phyloP scores from a whole-genome alignment of 2,888 invertebrate genomes.

The Dicranocentrus wangi region DNA sequence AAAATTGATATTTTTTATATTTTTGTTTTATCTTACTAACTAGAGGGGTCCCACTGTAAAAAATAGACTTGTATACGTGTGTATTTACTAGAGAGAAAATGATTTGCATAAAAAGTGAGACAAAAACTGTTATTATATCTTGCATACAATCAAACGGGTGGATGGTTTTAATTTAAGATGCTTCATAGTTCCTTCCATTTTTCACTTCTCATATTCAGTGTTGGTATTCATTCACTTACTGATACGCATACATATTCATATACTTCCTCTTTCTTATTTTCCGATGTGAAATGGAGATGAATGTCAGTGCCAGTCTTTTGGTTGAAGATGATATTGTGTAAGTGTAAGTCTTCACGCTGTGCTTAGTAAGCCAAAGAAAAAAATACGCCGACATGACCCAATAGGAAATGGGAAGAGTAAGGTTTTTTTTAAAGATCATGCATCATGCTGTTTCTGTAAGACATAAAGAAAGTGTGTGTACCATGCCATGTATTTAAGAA shows the following conservation, averaged over 20 bases:
- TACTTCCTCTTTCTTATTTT: conserved; percentile 13
- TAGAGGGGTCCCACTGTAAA: conserved; percentile 1
- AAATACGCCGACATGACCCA: neutral
- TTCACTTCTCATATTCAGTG: neutral
- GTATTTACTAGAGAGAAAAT: neutral
- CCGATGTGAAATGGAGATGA: conserved; percentile 5
- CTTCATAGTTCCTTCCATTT: conserved; percentile 4
- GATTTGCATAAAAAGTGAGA: conserved; percentile 51
- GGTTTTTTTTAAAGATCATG: neutral
- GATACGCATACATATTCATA: neutral
- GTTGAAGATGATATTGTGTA: conserved; percentile 51
- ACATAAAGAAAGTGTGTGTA: neutral
- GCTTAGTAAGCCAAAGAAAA: conserved; percentile 21
- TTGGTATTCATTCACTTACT: conserved; percentile 8
- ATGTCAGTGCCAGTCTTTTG: conserved; percentile 34
- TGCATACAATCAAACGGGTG: conserved; percentile 38
- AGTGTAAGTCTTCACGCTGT: conserved; percentile 63
- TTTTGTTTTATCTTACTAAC: conserved; percentile 44
- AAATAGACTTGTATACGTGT: neutral
- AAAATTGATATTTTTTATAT: conserved; percentile 21
- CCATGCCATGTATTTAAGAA: no score
- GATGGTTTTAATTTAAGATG: conserved; percentile 47
- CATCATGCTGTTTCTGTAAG: conserved; percentile 4
- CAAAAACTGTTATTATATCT: conserved; percentile 54
- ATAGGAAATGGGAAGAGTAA: neutral